A percentile compares a stretch with the other conserved stretches of the same genome.
Conservation (phyloP, 2,888 invertebrate species). For the Orgyia antiqua region DNA sequence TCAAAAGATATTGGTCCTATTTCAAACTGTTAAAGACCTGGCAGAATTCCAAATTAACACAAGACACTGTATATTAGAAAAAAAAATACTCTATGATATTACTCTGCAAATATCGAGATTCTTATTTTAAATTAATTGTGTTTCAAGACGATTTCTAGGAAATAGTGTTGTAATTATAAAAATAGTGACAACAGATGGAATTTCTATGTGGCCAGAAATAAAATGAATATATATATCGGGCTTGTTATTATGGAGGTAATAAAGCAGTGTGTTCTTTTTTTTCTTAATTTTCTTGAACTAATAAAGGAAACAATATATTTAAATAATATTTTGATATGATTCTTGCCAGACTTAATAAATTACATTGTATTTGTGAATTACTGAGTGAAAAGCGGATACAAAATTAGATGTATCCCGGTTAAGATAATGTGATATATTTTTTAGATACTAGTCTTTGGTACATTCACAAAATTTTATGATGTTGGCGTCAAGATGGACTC, state of each 20-base stretch:
- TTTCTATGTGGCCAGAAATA: constrained; percentile 21
- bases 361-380: no score
- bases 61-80: constrained; percentile 28
- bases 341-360: no score
- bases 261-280: constrained; percentile 4
- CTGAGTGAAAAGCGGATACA: no score
- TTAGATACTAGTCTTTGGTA: no score
- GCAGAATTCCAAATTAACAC: constrained; percentile 30
- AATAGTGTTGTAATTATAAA: constrained; percentile 32
- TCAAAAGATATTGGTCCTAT: constrained; percentile 22
- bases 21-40: constrained; percentile 25
- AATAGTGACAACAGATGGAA: constrained; percentile 25
- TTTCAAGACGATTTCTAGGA: constrained; percentile 29
- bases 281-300: no score
- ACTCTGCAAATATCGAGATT: constrained; percentile 26
- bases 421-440: no score
- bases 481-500: no score
- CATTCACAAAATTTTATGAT: no score
- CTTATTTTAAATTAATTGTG: constrained; percentile 26
- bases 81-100: constrained; percentile 25
- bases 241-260: constrained; percentile 6
- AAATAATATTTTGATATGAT: no score
- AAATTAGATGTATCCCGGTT: no score
- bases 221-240: constrained; percentile 2
- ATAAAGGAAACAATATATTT: no score